Conservation (phyloP, 2,113 vertebrate species). For the Paramormyrops kingsleyae region DNA sequence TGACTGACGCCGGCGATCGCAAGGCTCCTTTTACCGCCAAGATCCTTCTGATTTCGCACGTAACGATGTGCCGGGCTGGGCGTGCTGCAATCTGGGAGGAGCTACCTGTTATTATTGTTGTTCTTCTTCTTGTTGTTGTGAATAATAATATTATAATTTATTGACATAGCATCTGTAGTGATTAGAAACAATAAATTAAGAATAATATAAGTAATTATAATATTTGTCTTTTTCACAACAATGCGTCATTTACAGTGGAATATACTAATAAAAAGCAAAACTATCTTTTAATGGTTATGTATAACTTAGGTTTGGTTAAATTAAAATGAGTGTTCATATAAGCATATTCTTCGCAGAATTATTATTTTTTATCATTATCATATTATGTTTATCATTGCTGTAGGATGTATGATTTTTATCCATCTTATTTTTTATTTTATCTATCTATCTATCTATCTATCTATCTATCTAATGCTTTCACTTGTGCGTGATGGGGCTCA, state of each 20-base stretch:
- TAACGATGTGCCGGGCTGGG: not conserved
- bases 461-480: too few species aligned
- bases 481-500: not conserved
- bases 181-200: not conserved
- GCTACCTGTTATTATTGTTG: not conserved
- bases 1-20: too few species aligned
- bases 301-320: not conserved
- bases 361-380: too few species aligned
- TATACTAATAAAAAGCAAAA: not conserved
- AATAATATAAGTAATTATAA: not conserved
- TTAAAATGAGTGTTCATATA: not conserved
- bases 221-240: not conserved
- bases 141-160: not conserved
- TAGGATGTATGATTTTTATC: not conserved
- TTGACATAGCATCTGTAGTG: not conserved
- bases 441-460: too few species aligned
- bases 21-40: not conserved
- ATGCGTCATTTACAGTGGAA: not conserved
- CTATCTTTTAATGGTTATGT: not conserved
- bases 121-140: not conserved
- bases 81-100: not conserved
- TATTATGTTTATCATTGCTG: not conserved
- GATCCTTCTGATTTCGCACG: not conserved
- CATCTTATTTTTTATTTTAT: too few species aligned
- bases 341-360: not conserved